These are phyloP conservation scores for Andricus quercusramuli DNA, from an alignment of 2,888 invertebrate species.

Conservation along the genomic window DNA sequence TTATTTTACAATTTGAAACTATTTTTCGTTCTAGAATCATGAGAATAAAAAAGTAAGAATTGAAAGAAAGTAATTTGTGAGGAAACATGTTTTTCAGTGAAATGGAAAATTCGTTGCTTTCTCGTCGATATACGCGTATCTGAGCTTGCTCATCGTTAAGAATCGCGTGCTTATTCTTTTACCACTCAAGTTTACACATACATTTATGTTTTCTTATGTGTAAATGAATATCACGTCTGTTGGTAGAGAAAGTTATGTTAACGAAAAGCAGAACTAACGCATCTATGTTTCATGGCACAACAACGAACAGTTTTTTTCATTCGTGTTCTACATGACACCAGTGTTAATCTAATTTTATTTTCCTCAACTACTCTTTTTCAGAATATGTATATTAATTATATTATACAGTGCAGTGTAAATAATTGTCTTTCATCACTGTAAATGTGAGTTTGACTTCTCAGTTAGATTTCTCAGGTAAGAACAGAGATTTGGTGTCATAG, in stretches of 20 bases:
- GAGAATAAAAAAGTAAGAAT: neutral
- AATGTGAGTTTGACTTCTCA: no score
- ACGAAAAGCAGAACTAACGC: slow-evolving; percentile 5
- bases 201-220: neutral
- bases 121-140: slow-evolving; percentile 58
- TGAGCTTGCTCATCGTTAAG: neutral
- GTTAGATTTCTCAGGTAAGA: no score
- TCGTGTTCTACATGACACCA: slow-evolving; percentile 3
- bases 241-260: neutral
- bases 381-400: no score
- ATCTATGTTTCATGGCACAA: slow-evolving; percentile 8
- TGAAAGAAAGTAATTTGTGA: neutral
- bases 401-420: no score
- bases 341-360: slow-evolving; percentile 9
- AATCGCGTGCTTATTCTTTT: slow-evolving; percentile 24
- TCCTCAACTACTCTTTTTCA: neutral
- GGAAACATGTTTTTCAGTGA: slow-evolving; percentile 48
- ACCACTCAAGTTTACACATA: slow-evolving; percentile 5
- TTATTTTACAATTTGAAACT: neutral
- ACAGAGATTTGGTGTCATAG: no score
- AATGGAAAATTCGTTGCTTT: slow-evolving; percentile 69
- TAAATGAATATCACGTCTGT: neutral
- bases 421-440: no score
- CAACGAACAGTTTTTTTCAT: slow-evolving; percentile 12
- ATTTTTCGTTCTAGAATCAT: neutral